Base-by-base conservation (phyloP, 2,797 vertebrate genomes). In the Gorsachius magnificus region DNA sequence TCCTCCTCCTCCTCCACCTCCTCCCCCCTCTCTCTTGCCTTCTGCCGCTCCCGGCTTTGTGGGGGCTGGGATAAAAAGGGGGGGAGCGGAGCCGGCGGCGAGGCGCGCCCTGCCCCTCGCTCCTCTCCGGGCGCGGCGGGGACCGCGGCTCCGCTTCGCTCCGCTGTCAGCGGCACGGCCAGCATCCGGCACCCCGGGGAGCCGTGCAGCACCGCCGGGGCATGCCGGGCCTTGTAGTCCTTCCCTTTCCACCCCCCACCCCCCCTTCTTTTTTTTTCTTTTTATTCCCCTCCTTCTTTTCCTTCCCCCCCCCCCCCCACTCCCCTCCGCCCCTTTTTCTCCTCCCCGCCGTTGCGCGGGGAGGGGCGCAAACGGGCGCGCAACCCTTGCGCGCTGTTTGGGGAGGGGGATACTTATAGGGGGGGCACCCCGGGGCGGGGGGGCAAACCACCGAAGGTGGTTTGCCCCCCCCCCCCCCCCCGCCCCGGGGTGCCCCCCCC, bases 101-200 rank as follows among this genome's bases (percentile, higher is more conserved):
- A 57, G 93, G 72, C 94, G 88, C 88, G 91, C 94, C 91, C 84
- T 85, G 72, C 89, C 68, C 58, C 89, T 92, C 66, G 61, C 89
- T 81, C 54, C 86, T 89, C 93, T 75, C 60, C 71, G 45, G 79
- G 81, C 56, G 63, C 95, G 60, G 88, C 89, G 63, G 85, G 92
- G 87, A 91, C 90, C 64, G 83, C 83, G 87, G 96, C 97, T 97
- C 97, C 95, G 97, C 97, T 98, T 38, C 36, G 36, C 36, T 38
- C 97, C 96, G 96, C 97, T 98, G 98, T 97, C 96, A 96, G 96
- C 95, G 81, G 95, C 90, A 87, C 92, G 87, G 87, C 69, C 97
- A 97, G 97, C 97, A 97, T 98, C 98, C 98, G 97, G 98, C 98
- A 97, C 97, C 98, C 98, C 97, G 96, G 98, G 97, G 98, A 98